A percentile compares a stretch with the other conserved stretches of the same genome.
These are phyloP conservation scores for Cancer borealis DNA, from an alignment of 2,888 invertebrate genomes.

Conservation along the genomic window DNA sequence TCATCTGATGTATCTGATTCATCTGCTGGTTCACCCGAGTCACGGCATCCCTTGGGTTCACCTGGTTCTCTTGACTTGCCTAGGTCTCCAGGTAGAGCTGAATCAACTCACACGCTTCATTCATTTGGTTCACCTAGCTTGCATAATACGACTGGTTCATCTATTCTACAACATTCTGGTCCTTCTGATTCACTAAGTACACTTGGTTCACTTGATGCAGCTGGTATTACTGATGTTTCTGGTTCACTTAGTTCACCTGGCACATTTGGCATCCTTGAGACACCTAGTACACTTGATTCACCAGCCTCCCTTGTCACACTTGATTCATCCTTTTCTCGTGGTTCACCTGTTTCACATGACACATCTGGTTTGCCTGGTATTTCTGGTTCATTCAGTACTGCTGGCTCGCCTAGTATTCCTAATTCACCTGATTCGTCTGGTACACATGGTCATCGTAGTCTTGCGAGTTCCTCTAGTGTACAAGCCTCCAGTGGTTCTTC, in stretches of 20 bases:
- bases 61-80: neutral
- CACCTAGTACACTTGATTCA: neutral
- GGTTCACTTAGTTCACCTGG: neutral
- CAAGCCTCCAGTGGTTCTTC: neutral
- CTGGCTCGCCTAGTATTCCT: neutral
- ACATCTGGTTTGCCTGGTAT: neutral
- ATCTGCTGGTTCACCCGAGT: neutral
- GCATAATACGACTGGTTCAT: neutral
- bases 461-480: neutral
- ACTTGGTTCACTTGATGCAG: neutral
- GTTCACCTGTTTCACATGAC: neutral
- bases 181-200: neutral
- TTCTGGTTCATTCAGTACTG: neutral
- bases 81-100: too few relatives aligned
- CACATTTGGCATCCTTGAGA: neutral
- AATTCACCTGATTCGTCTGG: neutral
- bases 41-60: neutral
- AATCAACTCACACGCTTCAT: neutral
- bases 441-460: neutral
- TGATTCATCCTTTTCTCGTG: neutral
- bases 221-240: neutral
- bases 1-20: neutral
- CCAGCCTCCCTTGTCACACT: neutral
- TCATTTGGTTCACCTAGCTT: neutral
- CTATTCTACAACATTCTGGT: neutral